A percentile compares a stretch with the other conserved stretches of the same genome.
Conservation (phyloP, 2,888 invertebrate species). For the Platycheirus rosarum region DNA sequence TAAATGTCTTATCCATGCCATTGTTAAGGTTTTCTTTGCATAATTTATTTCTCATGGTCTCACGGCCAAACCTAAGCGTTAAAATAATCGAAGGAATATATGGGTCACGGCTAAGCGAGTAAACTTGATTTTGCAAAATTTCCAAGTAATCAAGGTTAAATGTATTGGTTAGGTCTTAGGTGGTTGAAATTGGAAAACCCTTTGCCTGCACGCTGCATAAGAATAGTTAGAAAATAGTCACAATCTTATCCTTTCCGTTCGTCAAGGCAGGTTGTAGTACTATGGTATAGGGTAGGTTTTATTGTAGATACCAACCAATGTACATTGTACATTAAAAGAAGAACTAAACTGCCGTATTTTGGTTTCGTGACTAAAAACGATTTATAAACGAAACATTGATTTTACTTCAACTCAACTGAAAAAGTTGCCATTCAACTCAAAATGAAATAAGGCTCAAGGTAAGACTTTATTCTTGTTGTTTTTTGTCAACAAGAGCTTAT, state of each 20-base stretch:
- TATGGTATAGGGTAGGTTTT: too few species aligned
- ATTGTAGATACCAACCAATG: too few species aligned
- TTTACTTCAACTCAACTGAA: conserved; percentile 26
- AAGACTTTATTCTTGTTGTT: too few species aligned
- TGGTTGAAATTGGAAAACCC: conserved; percentile 18
- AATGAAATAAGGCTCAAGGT: background rate
- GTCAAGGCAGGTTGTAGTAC: conserved; percentile 25
- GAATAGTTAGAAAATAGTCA: too few species aligned
- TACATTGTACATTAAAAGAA: conserved; percentile 1
- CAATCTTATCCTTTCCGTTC: conserved; percentile 33
- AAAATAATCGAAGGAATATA: conserved; percentile 60
- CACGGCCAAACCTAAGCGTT: conserved; percentile 39
- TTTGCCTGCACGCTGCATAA: too few species aligned
- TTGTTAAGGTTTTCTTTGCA: conserved; percentile 41
- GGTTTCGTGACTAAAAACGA: conserved; percentile 65
- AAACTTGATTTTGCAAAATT: conserved; percentile 64
- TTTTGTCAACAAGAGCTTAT: too few species aligned
- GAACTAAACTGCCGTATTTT: conserved; percentile 3
- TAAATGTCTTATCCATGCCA: conserved; percentile 30
- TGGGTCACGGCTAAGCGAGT: conserved; percentile 62
- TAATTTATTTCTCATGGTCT: conserved; percentile 56
- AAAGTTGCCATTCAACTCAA: conserved; percentile 39
- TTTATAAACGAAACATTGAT: conserved; percentile 67
- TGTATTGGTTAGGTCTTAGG: conserved; percentile 19
- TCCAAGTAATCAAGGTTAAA: conserved; percentile 56